Evolutionary conservation across 1,140 invertebrate species (phyloP).

Genomic region (Acromyrmex heyeri): DNA sequence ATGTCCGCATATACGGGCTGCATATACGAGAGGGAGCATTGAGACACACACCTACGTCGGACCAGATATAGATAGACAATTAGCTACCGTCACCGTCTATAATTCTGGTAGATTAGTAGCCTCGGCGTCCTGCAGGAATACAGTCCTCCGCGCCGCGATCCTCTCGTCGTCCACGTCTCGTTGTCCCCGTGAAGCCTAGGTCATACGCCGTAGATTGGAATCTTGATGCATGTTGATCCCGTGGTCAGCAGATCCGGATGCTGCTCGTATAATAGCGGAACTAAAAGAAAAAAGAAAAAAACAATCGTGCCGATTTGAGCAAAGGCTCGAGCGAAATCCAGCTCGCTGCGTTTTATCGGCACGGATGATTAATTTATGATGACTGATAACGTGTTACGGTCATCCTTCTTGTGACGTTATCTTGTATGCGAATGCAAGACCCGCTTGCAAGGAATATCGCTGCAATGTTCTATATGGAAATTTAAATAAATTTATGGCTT

Average conservation of each 20-base stretch:
- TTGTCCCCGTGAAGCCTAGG: conserved; percentile 68
- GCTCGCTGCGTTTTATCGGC: conserved; percentile 11
- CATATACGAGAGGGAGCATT: conserved; percentile 83
- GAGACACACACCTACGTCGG: conserved; percentile 84
- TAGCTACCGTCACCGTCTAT: conserved; percentile 84
- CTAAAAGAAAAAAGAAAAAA: conserved; percentile 28
- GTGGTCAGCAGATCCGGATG: conserved; percentile 16
- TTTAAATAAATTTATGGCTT: conserved; percentile 31
- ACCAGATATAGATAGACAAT: conserved; percentile 86
- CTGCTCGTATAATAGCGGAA: background rate
- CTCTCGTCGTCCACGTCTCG: conserved; percentile 64
- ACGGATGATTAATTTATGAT: conserved; percentile 52
- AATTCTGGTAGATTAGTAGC: conserved; percentile 81
- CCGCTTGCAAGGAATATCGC: conserved; percentile 43
- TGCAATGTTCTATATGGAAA: background rate
- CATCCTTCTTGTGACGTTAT: conserved; percentile 64
- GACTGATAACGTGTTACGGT: conserved; percentile 40
- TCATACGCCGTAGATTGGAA: conserved; percentile 70
- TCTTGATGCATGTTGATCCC: conserved; percentile 64
- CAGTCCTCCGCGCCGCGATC: conserved; percentile 65
- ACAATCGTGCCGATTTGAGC: conserved; percentile 16
- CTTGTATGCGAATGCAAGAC: conserved; percentile 44
- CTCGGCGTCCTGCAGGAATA: conserved; percentile 78
- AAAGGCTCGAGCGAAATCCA: conserved; percentile 33
- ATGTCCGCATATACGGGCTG: conserved; percentile 79